Conservation (phyloP, 2,888 invertebrate species). For the Acronicta aceris region DNA sequence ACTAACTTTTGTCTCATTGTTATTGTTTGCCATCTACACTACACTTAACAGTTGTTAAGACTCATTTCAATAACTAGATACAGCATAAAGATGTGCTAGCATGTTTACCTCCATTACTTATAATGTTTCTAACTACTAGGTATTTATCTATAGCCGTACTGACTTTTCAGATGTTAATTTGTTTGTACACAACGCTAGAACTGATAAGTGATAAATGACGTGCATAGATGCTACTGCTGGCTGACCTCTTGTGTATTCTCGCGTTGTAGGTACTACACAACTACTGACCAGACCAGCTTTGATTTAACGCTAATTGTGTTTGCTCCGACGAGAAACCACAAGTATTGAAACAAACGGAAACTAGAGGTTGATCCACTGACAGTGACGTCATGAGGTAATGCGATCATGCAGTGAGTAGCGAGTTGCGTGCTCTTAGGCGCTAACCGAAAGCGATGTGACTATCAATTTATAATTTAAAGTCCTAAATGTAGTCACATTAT, state of each 20-base stretch:
- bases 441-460: not conserved
- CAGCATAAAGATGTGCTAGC: constrained; percentile 1
- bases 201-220: constrained; percentile 38
- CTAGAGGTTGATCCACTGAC: constrained; percentile 35
- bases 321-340: constrained; percentile 39
- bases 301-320: constrained; percentile 28
- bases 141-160: constrained; percentile 32
- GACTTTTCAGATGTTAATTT: constrained; percentile 42
- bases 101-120: constrained; percentile 14
- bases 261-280: constrained; percentile 1
- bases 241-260: constrained; percentile 29
- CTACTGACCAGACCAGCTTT: constrained; percentile 15
- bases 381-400: constrained; percentile 53
- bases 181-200: constrained; percentile 30
- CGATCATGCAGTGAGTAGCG: constrained; percentile 28
- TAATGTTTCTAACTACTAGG: constrained; percentile 13
- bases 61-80: constrained; percentile 5
- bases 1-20: constrained; percentile 36
- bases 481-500: too few relatives aligned
- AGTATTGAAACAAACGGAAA: constrained; percentile 34
- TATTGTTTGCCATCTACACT: constrained; percentile 42
- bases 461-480: not conserved
- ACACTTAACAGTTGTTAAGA: constrained; percentile 29
- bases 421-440: not conserved
- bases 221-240: constrained; percentile 28